A percentile compares a stretch with the other conserved stretches of the same genome.
These are phyloP conservation scores for Etia nguti DNA, from an alignment of 2,113 vertebrate genomes.

Conservation along the genomic window DNA sequence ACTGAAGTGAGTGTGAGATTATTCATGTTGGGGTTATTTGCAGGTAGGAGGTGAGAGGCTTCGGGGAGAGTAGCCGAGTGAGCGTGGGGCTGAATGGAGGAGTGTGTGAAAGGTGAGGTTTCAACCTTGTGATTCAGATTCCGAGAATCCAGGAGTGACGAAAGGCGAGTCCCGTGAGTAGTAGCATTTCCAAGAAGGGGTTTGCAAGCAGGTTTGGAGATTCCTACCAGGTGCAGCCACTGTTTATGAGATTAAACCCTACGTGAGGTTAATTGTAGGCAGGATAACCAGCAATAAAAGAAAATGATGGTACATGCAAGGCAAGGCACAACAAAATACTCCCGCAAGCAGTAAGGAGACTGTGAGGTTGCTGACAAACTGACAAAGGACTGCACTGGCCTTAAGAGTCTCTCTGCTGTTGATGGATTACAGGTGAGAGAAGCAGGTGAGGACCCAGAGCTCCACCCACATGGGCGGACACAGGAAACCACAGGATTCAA, in stretches of 20 bases:
- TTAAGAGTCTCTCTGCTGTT: background rate
- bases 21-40: too few species aligned
- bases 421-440: background rate
- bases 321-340: background rate
- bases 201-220: background rate
- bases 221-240: background rate
- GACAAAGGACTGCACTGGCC: background rate
- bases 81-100: too few species aligned
- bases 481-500: background rate
- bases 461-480: background rate
- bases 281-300: background rate
- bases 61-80: too few species aligned
- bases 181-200: background rate
- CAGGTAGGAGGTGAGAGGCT: too few species aligned
- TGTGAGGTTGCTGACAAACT: background rate
- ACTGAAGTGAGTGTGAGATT: background rate
- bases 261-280: background rate
- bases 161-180: background rate
- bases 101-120: background rate
- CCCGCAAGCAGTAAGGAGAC: background rate
- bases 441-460: background rate
- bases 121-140: background rate
- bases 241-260: background rate
- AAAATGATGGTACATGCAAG: background rate
- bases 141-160: background rate